Conservation (phyloP, 1,140 invertebrate species). For the Bombus terrestris region DNA sequence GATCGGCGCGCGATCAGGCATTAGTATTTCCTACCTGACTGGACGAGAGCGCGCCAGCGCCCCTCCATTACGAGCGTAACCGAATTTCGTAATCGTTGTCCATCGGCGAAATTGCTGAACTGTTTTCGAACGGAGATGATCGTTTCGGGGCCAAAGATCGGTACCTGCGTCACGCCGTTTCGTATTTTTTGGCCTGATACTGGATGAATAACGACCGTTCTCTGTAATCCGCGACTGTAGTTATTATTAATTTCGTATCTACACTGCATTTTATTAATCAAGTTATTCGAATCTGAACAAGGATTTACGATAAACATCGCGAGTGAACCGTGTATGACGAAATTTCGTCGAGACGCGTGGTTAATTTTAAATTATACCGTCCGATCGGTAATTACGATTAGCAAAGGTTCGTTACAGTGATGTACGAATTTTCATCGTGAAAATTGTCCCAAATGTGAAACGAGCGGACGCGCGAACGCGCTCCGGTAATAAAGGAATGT, state of each 20-base stretch:
- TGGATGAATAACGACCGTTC: not conserved
- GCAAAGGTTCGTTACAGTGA: conserved; percentile 14
- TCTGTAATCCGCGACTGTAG: not conserved
- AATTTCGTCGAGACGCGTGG: not conserved
- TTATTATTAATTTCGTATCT: conserved; percentile 14
- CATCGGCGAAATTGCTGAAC: conserved; percentile 3
- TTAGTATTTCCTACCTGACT: not conserved
- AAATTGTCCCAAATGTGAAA: not conserved
- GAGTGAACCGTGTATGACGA: not conserved
- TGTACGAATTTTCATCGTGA: conserved; percentile 18
- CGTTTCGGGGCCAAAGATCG: not conserved
- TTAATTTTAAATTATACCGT: conserved; percentile 35
- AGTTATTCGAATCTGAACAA: not conserved
- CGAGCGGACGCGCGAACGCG: not conserved
- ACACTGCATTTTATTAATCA: not conserved
- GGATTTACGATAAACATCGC: not conserved
- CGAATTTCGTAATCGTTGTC: conserved; percentile 24
- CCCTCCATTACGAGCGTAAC: conserved; percentile 1
- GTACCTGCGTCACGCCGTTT: not conserved
- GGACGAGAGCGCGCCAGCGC: not conserved
- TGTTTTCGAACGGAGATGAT: not conserved
- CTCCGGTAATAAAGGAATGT: conserved; percentile 32
- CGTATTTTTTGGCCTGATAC: not conserved
- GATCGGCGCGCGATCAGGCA: conserved; percentile 6
- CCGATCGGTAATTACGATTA: not conserved